Base-by-base conservation (phyloP, 2,113 vertebrate species). In the Natator depressus region DNA sequence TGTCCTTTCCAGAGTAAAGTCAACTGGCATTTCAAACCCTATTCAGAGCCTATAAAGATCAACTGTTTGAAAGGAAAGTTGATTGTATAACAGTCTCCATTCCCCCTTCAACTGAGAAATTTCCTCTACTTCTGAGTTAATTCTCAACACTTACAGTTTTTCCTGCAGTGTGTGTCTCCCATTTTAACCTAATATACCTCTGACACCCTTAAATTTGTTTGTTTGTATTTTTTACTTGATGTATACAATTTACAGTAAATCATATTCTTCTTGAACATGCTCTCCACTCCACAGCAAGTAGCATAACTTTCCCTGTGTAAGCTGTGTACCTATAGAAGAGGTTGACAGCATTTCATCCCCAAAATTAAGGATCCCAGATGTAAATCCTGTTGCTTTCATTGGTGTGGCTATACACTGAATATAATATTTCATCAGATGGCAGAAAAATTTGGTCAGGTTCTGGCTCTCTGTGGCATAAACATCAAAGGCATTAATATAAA, bases 401-500 rank as follows among this genome's bases (percentile, higher is more conserved):
- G 89, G 80, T 86, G 80, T 85, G 95, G 93, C 17, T 69, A 62
- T 27, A 29, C 65, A 87, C 84, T 83, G 87, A 85, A 50, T 94
- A 85, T 89, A 83, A 84, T 1, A 24, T n/a, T 93, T 85, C 22
- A 91, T 51, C 92, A 49, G 84, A 42, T 51, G 75, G 78, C 78
- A 88, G 95, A 89, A n/a, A 80, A 51, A 95, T 93, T 91, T 13
- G 82, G 27, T 69, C 65, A 31, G 5, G 17, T 55, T 92, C 72
- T 89, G 93, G 47, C 93, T 72, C 92, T 95, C 46, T 78, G 75
- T 91, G 79, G 20, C 51, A 84, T 8, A 91, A 83, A 96, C 93
- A 89, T 86, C 1, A 95, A 93, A 86, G 50, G 27, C 90, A 53
- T 90, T 92, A 49, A 81, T 86, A 85, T 95, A 91, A 95, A 86